Base-by-base conservation (phyloP, 2,888 invertebrate species). In the Meteorus colon region DNA sequence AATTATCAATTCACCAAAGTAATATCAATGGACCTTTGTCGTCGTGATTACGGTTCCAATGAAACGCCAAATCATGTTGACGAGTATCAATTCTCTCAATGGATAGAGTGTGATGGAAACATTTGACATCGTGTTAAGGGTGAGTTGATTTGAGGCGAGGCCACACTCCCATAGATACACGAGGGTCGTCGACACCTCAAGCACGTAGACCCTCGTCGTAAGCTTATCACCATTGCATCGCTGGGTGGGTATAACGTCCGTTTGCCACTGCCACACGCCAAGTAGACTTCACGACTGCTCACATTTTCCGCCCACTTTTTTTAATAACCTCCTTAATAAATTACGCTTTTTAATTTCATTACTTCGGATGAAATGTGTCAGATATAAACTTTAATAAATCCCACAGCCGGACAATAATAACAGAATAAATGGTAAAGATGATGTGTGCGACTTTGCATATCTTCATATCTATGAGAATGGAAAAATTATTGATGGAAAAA, bases 181-280 rank as follows among this genome's bases (percentile, higher is more conserved):
- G 69, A 74, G 77, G 74, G 69, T 77, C 73, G 77, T 73, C 75
- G 75, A 77, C 77, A 75, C 77, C 75, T 73, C 73, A 75, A 77
- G 75, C 75, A 68, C 73, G 77, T 77, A 77, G 75, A 77, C 73
- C 75, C 75, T 73, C 73, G 77, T 75, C 72, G 77, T 67, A 45
- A 77, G 75, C 73, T 77, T 77, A 77, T 77, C 74, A 48, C 31
- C 6, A 14, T 8, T 72, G 68, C 72, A 75, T 68, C 75, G 77
- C 75, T 77, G 48, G n/a, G 16, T 45, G 75, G 75, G 63, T 75
- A 73, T 77, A 75, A 75, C 69, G 77, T 72, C 75, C 63, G 70
- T 68, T 71, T 66, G 74, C 63, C 75, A 55, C 75, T 41, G 69
- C 59, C 72, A 75, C 60, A 70, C 63, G 37, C 31, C 65, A 72